phyloP scores from a whole-genome alignment of 35 echinoderm and acorn worm species.

The Stichopus chloronotus region DNA sequence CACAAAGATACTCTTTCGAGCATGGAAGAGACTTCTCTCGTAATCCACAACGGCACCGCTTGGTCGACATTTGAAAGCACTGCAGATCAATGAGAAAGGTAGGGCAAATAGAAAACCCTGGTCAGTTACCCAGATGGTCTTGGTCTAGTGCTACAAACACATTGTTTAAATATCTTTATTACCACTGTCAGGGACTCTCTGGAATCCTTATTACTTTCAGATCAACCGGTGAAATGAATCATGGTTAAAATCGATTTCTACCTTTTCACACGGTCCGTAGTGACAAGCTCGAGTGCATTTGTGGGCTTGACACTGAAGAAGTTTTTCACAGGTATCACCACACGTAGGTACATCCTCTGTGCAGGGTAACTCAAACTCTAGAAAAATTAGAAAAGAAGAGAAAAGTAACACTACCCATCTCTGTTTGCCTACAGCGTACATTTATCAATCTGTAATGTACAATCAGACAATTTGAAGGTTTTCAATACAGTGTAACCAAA shows the following conservation, averaged over 20 bases:
- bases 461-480: background rate
- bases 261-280: constrained; percentile 90
- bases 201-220: too few relatives aligned
- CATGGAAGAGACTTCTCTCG: constrained; percentile 84
- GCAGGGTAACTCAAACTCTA: constrained; percentile 82
- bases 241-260: constrained; percentile 10
- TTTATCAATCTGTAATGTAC: too few relatives aligned
- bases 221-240: too few relatives aligned
- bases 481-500: too few relatives aligned
- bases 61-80: constrained; percentile 89
- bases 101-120: background rate
- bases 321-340: constrained; percentile 97
- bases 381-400: background rate
- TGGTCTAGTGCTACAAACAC: too few relatives aligned
- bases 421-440: background rate
- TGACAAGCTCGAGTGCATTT: constrained; percentile 87
- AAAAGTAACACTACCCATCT: background rate
- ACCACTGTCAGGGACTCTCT: too few relatives aligned
- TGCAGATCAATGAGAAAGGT: background rate
- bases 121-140: too few relatives aligned
- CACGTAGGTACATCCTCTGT: constrained; percentile 94
- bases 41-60: constrained; percentile 85
- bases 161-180: too few relatives aligned
- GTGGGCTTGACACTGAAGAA: constrained; percentile 85
- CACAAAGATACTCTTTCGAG: constrained; percentile 85